Conservation (phyloP, 2,113 vertebrate genomes). For the Neogobius melanostomus region DNA sequence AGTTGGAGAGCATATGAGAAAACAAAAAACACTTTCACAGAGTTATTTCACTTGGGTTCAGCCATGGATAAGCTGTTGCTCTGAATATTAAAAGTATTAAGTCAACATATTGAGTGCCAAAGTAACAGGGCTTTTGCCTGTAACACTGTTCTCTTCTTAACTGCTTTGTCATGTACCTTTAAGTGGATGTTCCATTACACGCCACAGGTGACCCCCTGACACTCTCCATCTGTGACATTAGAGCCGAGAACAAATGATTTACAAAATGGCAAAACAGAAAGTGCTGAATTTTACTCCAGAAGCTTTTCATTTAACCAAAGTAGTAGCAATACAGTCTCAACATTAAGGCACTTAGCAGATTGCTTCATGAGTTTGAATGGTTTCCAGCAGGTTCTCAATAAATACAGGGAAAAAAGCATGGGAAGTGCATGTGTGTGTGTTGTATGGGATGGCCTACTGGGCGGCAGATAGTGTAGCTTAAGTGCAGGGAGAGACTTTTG, state of each 20-base stretch:
- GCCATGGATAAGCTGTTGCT: neutral
- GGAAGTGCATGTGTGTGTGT: constrained; percentile 43
- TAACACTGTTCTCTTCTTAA: constrained; percentile 34
- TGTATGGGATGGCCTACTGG: constrained; percentile 52
- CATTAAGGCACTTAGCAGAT: constrained; percentile 52
- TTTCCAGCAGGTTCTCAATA: constrained; percentile 53
- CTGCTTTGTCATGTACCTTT: constrained; percentile 43
- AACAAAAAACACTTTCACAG: too few species aligned
- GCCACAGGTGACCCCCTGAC: constrained; percentile 53
- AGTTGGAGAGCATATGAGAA: too few species aligned
- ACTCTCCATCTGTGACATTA: constrained; percentile 50
- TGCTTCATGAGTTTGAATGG: constrained; percentile 56
- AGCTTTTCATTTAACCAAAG: constrained; percentile 58
- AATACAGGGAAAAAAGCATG: constrained; percentile 27
- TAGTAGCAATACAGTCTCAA: constrained; percentile 15
- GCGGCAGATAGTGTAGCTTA: constrained; percentile 68
- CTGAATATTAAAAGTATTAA: neutral
- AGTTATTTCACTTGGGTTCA: neutral
- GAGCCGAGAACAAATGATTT: constrained; percentile 63
- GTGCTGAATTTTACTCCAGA: constrained; percentile 37
- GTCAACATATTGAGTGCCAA: neutral
- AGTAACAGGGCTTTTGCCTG: constrained; percentile 29
- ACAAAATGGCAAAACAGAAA: constrained; percentile 55
- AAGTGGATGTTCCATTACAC: constrained; percentile 56
- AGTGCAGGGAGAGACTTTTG: constrained; percentile 62